A percentile compares a stretch with the other conserved stretches of the same genome.
phyloP scores from a whole-genome alignment of 2,888 invertebrate species.

The Acrobasis repandana region DNA sequence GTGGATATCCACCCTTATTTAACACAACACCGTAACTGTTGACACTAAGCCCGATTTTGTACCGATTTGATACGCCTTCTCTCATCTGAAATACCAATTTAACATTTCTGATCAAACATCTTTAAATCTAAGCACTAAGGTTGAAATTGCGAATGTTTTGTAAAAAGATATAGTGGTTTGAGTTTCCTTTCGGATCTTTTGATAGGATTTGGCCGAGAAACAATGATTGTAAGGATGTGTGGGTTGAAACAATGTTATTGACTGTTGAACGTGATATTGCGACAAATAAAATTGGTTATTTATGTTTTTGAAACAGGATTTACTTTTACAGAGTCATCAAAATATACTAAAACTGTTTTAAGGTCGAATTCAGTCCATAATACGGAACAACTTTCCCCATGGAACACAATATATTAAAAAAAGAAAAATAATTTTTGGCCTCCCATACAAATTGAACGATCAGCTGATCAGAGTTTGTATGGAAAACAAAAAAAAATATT shows the following conservation, averaged over 20 bases:
- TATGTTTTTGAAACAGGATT: background rate
- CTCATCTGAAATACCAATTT: slow-evolving; percentile 55
- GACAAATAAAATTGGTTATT: slow-evolving; percentile 12
- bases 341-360: too few relatives aligned
- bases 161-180: slow-evolving; percentile 26
- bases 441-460: too few relatives aligned
- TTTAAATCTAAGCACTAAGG: slow-evolving; percentile 38
- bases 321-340: too few relatives aligned
- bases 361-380: too few relatives aligned
- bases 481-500: too few relatives aligned
- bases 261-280: slow-evolving; percentile 7
- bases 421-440: too few relatives aligned
- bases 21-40: slow-evolving; percentile 68
- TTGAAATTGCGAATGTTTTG: slow-evolving; percentile 32
- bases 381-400: too few relatives aligned
- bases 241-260: slow-evolving; percentile 20
- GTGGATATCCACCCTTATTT: slow-evolving; percentile 52
- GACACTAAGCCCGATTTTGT: slow-evolving; percentile 79
- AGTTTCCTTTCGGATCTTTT: slow-evolving; percentile 59
- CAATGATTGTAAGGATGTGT: slow-evolving; percentile 27
- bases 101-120: slow-evolving; percentile 24
- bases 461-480: too few relatives aligned
- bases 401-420: too few relatives aligned
- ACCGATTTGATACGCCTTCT: slow-evolving; percentile 67
- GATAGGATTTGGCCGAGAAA: slow-evolving; percentile 44